A percentile compares a stretch with the other conserved stretches of the same genome.
phyloP scores from a whole-genome alignment of 2,113 vertebrate genomes.

The Microtus ochrogaster region DNA sequence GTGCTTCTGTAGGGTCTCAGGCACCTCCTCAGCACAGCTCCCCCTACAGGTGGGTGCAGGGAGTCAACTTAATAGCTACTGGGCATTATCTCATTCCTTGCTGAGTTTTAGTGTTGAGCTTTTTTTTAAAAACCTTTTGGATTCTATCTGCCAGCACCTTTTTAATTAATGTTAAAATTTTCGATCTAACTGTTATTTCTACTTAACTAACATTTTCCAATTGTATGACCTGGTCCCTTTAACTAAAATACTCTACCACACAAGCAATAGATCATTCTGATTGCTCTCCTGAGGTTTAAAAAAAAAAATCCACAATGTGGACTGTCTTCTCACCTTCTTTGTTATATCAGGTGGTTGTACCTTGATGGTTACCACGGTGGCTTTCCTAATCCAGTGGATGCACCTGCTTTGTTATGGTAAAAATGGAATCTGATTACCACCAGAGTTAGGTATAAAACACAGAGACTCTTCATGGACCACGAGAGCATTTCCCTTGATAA shows the following conservation, averaged over 20 bases:
- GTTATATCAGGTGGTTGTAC: neutral
- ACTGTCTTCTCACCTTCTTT: neutral
- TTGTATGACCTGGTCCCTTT: neutral
- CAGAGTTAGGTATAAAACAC: constrained; percentile 7
- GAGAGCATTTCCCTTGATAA: neutral
- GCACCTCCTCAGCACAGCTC: neutral
- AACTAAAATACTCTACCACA: constrained; percentile 35
- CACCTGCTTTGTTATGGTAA: neutral
- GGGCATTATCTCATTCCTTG: neutral
- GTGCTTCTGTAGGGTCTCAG: neutral
- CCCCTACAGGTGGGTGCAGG: neutral
- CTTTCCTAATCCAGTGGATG: neutral
- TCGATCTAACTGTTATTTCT: neutral
- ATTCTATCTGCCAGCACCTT: neutral
- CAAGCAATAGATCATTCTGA: neutral
- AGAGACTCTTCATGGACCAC: neutral
- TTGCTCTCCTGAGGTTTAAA: constrained; percentile 4
- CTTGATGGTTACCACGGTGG: neutral
- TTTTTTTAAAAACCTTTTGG: neutral
- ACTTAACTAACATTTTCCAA: constrained; percentile 33
- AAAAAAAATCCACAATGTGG: neutral
- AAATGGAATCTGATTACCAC: neutral
- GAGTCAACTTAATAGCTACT: neutral
- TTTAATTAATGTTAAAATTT: neutral
- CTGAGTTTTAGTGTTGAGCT: neutral